Base-by-base conservation (phyloP, 37 sponge, comb jelly and placozoan species). In the Tethya wilhelma region DNA sequence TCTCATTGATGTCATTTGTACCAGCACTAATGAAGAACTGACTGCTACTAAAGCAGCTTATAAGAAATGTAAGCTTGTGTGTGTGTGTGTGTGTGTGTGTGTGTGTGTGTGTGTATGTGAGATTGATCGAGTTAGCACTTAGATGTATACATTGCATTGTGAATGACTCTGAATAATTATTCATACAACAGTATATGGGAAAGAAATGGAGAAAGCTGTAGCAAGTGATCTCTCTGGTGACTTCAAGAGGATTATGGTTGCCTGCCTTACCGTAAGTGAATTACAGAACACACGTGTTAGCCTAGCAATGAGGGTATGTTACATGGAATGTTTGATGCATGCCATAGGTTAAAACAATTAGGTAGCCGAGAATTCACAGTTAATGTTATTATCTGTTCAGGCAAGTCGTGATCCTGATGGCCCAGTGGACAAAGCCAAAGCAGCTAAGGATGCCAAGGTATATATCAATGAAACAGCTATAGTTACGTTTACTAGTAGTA, bases 1-100 rank as follows among this genome's bases (percentile, higher is more conserved):
- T 14, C 72, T 96, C 38, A 87, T 93, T 65, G 91, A 93, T 29
- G 71, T 96, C 26, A 76, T 96, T 34, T 89, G 89, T 67, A 70
- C 93, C 14, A 39, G 91, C 23, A 75, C 64, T 43, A 68, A 53
- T 30, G 64, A 64, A 34, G 86, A 93, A 39, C 75, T 90, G 12
- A 73, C 59, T 36, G 92, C 78, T 46, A 78, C 87, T 23, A 92
- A 88, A 71, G 57, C 70, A 4, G 58, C 67, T 46, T 92, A 78
- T 77, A 89, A 88, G 55, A 89, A 64, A 46, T 64, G 93, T 92
- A 56, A 55, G 82, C 46, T 2, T 33, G 5, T 36, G 37, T 58
- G 59, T 9, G 53, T 49, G 53, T 19, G 14, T 19, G 4, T 4
- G 25, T 4, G n/a, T n/a, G n/a, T n/a, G n/a, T n/a, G n/a, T n/a